Conservation (phyloP, 1,140 invertebrate genomes). For the Saccostrea glomerata region DNA sequence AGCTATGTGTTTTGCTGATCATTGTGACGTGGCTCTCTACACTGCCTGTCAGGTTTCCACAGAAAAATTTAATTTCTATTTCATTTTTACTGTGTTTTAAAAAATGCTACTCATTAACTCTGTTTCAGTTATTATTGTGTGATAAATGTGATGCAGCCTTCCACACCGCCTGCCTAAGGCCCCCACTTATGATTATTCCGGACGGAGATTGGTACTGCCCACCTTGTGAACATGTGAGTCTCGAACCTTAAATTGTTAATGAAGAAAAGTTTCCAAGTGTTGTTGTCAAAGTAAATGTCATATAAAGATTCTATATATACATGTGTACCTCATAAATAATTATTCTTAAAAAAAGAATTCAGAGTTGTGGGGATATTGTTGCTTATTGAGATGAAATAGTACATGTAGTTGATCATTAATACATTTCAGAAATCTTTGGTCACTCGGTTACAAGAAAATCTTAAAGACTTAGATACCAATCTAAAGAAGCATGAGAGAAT, state of each 20-base stretch:
- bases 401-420: background rate
- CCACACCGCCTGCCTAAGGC: conserved; percentile 95
- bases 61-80: no score
- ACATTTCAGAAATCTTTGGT: conserved; percentile 85
- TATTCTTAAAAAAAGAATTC: no score
- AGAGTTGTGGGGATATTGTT: no score
- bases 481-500: conserved; percentile 83
- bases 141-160: conserved; percentile 96
- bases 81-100: no score
- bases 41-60: no score
- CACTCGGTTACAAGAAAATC: conserved; percentile 83
- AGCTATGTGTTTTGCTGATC: no score
- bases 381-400: background rate
- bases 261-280: background rate
- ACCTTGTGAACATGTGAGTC: conserved; percentile 90
- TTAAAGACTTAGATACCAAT: conserved; percentile 80
- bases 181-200: conserved; percentile 93
- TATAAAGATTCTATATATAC: no score
- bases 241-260: background rate
- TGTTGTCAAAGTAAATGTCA: no score
- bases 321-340: no score
- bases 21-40: no score
- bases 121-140: conserved; percentile 90
- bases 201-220: conserved; percentile 99
- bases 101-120: no score